Evolutionary conservation across 2,888 invertebrate species (phyloP).

Genomic region (Volucella bombylans): DNA sequence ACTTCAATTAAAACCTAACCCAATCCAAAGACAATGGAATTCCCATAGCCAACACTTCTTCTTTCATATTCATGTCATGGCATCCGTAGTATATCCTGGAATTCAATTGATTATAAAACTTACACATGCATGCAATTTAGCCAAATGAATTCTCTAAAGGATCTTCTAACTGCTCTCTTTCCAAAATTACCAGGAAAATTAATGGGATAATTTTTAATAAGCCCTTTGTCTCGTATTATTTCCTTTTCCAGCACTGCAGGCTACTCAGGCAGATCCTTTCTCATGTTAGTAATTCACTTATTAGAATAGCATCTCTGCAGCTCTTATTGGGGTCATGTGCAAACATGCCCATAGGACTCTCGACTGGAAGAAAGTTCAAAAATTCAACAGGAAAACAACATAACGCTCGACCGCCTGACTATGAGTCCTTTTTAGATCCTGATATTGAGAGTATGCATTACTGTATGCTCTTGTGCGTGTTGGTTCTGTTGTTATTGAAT

Average conservation of each 20-base stretch:
- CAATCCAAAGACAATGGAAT: neutral
- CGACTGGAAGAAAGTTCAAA: constrained; percentile 47
- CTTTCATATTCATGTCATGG: neutral
- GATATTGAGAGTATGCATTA: constrained; percentile 45
- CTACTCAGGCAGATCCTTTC: constrained; percentile 32
- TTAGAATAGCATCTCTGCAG: constrained; percentile 33
- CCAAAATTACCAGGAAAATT: constrained; percentile 37
- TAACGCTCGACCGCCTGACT: constrained; percentile 9
- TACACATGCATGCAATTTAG: constrained; percentile 22
- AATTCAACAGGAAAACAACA: constrained; percentile 47
- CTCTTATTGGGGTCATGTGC: constrained; percentile 34
- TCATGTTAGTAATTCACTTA: constrained; percentile 59
- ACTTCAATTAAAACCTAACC: constrained; percentile 21
- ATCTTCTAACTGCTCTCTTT: constrained; percentile 6
- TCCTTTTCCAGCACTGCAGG: constrained; percentile 2
- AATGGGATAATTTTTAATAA: constrained; percentile 61
- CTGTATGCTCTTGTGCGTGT: constrained; percentile 31
- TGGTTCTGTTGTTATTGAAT: neutral
- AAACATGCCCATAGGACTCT: constrained; percentile 42
- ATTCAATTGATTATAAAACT: constrained; percentile 27
- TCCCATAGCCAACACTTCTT: neutral
- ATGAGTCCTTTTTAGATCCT: constrained; percentile 25
- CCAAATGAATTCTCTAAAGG: neutral
- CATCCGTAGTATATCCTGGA: neutral
- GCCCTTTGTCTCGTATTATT: constrained; percentile 53